Evolutionary conservation across 2,888 invertebrate genomes (phyloP).

Genomic region (Autographa pulchrina): DNA sequence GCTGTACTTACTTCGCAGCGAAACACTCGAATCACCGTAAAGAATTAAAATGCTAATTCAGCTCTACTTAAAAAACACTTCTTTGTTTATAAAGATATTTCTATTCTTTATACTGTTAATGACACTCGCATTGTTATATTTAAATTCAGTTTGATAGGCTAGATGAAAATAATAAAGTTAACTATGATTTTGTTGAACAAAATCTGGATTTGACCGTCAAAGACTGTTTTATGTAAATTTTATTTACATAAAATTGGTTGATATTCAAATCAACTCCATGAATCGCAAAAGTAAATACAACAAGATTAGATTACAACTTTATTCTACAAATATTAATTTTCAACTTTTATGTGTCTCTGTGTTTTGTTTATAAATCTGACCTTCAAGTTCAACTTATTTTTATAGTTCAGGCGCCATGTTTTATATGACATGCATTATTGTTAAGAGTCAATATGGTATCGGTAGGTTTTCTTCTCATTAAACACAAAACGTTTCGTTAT

Average conservation of each 20-base stretch:
- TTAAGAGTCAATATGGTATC: too few relatives aligned
- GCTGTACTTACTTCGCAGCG: not conserved
- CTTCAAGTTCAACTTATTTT: not conserved
- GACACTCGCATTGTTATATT: not conserved
- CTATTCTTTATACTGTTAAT: not conserved
- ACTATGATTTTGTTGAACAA: conserved; percentile 17
- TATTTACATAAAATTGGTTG: conserved; percentile 49
- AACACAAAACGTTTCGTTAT: too few relatives aligned
- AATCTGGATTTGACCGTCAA: conserved; percentile 20
- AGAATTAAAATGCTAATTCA: conserved; percentile 1
- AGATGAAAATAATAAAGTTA: conserved; percentile 23
- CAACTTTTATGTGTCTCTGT: conserved; percentile 15
- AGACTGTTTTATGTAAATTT: conserved; percentile 31
- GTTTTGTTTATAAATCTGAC: conserved; percentile 8
- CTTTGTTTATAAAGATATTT: conserved; percentile 3
- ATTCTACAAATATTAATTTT: conserved; percentile 42
- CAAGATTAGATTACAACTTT: conserved; percentile 59
- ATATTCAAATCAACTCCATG: conserved; percentile 56
- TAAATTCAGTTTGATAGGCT: not conserved
- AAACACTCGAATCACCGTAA: not conserved
- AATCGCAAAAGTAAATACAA: conserved; percentile 64
- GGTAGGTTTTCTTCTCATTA: too few relatives aligned
- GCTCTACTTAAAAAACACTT: not conserved
- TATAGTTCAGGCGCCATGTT: too few relatives aligned
- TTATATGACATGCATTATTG: too few relatives aligned